Evolutionary conservation across 2,797 vertebrate species (phyloP), one percentile per base, ranked within the genome.

Genomic region (Prionace glauca): DNA sequence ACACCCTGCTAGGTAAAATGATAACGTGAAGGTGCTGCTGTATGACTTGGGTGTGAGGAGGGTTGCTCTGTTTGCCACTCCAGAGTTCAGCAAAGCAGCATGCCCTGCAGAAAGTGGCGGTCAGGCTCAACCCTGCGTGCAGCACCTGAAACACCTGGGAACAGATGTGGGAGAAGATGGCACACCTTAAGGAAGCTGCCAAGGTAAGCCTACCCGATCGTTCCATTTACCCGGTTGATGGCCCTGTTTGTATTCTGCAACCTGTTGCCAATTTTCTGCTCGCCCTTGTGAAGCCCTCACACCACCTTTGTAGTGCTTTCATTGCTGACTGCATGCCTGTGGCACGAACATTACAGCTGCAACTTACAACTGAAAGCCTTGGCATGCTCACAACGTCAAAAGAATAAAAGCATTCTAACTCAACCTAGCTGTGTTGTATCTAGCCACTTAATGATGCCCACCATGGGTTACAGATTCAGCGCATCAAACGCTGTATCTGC

Each of bases 81-180:
- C 90, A 92, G 90, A 92, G 90, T 92, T 92, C 90, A 92, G n/a
- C 90, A 92, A 92, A 92, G 90, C 90, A 92, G 90, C 90, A 92
- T 92, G 65, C 90, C 90, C 90, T 92, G 90, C 90, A 92, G 90
- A n/a, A 92, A 92, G 90, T 92, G 90, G 90, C n/a, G 90, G 90
- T 92, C 90, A 69, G 90, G 90, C 90, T 67, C 90, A 92, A 92
- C 90, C 90, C 65, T 67, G 90, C 90, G 90, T 24, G 90, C 90
- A 69, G 90, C 65, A 67, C 62, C 90, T 67, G 90, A 92, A 69
- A 67, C 62, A 65, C 8, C 90, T 67, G 90, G 62, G 90, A 92
- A 92, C 62, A 92, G 90, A 92, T 92, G 90, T 69, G 90, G 62
- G 65, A 92, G 90, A 92, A 92, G 90, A 92, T 92, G 90, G 90